These are phyloP conservation scores for Thalassoma bifasciatum DNA, from an alignment of 2,113 vertebrate species.

Conservation along the genomic window DNA sequence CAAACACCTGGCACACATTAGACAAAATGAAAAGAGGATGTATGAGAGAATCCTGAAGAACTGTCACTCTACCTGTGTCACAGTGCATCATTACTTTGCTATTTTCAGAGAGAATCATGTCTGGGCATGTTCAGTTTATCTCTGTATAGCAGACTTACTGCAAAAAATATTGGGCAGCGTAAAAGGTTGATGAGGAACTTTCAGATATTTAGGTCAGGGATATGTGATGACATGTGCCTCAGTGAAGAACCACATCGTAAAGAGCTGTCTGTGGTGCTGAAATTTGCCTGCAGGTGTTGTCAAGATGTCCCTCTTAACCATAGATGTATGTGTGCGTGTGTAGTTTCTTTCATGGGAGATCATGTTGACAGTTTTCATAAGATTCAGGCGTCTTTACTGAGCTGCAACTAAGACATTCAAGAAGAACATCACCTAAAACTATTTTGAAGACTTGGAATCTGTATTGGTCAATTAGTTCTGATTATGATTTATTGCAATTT, in stretches of 20 bases:
- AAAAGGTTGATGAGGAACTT: not conserved
- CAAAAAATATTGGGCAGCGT: not conserved
- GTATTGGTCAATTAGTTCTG: too few relatives aligned
- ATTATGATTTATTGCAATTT: too few relatives aligned
- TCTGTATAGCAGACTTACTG: not conserved
- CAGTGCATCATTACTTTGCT: not conserved
- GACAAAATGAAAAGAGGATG: not conserved
- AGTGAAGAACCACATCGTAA: conserved; percentile 17
- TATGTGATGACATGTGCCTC: conserved; percentile 16
- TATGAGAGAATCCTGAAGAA: not conserved
- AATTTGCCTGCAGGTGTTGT: conserved; percentile 43
- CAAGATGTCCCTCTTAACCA: not conserved
- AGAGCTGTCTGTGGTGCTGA: conserved; percentile 80
- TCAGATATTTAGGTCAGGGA: not conserved
- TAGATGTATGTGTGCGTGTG: not conserved
- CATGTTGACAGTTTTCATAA: not conserved
- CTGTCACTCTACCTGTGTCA: not conserved
- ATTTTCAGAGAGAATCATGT: not conserved
- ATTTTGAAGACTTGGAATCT: too few relatives aligned
- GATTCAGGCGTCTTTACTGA: not conserved
- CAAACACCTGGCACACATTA: not conserved
- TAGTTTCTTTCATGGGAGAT: too few relatives aligned
- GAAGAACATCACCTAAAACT: too few relatives aligned
- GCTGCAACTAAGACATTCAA: too few relatives aligned
- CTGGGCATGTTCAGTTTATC: not conserved